Percentiles rank a stretch among this genome's conserved stretches.
These are phyloP conservation scores for Pogonocherus hispidulus DNA, from an alignment of 2,888 invertebrate species.

Conservation along the genomic window DNA sequence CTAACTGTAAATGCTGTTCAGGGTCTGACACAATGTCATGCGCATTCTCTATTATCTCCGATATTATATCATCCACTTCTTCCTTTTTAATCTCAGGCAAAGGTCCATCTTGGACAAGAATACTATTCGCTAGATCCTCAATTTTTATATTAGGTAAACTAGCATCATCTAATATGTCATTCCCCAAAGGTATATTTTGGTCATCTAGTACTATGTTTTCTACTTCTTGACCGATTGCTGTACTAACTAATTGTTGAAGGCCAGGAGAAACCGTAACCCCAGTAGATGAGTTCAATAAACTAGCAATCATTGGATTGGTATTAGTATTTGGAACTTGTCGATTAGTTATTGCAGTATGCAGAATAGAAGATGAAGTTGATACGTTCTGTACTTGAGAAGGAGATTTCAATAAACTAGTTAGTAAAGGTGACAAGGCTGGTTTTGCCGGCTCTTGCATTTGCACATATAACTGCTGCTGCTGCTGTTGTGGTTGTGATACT, in stretches of 20 bases:
- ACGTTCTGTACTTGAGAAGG: conserved; percentile 70
- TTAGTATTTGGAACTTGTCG: conserved; percentile 62
- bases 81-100: conserved; percentile 71
- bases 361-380: conserved; percentile 65
- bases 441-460: conserved; percentile 58
- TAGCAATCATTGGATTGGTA: conserved; percentile 71
- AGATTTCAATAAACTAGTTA: conserved; percentile 87
- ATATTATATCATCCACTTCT: conserved; percentile 71
- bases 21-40: conserved; percentile 66
- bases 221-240: conserved; percentile 66
- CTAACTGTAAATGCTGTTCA: conserved; percentile 65
- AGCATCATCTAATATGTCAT: conserved; percentile 61
- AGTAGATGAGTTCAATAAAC: conserved; percentile 68
- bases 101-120: conserved; percentile 69
- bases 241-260: conserved; percentile 70
- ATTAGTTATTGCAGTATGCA: conserved; percentile 67
- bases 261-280: conserved; percentile 65
- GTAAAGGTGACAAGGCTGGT: conserved; percentile 78
- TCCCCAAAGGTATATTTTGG: conserved; percentile 46
- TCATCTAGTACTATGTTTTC: conserved; percentile 35
- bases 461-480: conserved; percentile 42
- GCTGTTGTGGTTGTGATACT: conserved; percentile 30
- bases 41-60: conserved; percentile 71
- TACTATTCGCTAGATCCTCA: conserved; percentile 68
- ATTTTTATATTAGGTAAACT: conserved; percentile 65